These are phyloP conservation scores for Myotis yumanensis DNA, from an alignment of 2,113 vertebrate genomes.

Conservation along the genomic window DNA sequence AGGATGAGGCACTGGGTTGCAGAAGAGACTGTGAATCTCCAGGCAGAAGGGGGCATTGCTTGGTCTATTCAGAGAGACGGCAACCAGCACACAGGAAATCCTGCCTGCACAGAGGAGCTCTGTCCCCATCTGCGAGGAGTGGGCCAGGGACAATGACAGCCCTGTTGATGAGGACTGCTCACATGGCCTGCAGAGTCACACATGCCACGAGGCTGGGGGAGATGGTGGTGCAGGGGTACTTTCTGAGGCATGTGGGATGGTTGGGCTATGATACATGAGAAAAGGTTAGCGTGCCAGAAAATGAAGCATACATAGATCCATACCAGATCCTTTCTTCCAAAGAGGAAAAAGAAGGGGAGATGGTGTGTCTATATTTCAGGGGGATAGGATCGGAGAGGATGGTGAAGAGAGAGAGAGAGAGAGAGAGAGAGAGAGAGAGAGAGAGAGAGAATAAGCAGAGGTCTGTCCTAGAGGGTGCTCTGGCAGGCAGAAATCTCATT, in stretches of 20 bases:
- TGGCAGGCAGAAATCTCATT: background rate
- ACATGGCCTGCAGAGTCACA: conserved; percentile 32
- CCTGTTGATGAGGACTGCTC: conserved; percentile 58
- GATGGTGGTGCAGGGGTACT: background rate
- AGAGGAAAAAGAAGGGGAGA: background rate
- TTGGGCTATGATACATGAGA: background rate
- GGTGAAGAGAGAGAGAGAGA: too few relatives aligned
- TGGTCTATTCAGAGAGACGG: background rate
- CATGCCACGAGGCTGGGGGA: background rate
- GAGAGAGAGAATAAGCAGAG: too few relatives aligned
- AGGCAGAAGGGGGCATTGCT: background rate
- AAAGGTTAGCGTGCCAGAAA: background rate
- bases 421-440: background rate
- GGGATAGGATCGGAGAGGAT: background rate
- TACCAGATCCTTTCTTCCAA: too few relatives aligned
- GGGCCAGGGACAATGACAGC: conserved; percentile 50
- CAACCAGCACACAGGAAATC: conserved; percentile 51
- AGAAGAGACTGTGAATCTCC: background rate
- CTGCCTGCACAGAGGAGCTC: conserved; percentile 65
- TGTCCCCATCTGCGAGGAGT: conserved; percentile 35
- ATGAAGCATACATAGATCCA: background rate
- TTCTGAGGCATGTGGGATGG: background rate
- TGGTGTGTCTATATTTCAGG: background rate
- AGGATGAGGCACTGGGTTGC: background rate
- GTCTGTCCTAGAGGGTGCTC: background rate